A percentile compares a stretch with the other conserved stretches of the same genome.
These are phyloP conservation scores for Drosophila ogumai DNA, from an alignment of 1,140 invertebrate genomes.

Conservation along the genomic window DNA sequence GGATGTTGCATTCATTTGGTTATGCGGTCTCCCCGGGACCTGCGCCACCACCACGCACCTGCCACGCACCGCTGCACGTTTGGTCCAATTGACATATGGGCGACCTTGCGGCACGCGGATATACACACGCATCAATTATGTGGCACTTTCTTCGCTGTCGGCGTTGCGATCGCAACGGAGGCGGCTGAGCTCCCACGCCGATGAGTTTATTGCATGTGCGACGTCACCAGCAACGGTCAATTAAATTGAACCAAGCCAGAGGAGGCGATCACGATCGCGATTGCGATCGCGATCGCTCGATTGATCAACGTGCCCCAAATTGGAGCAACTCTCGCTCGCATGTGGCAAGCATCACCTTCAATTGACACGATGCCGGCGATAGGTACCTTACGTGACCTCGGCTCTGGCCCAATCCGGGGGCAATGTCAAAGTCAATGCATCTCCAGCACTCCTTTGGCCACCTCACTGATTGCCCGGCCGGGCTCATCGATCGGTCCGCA, in stretches of 20 bases:
- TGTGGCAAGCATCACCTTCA: slow-evolving; percentile 64
- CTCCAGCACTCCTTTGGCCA: background rate
- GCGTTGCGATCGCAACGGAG: slow-evolving; percentile 3
- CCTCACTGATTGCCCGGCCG: background rate
- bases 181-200: slow-evolving; percentile 51
- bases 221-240: slow-evolving; percentile 67
- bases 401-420: slow-evolving; percentile 34
- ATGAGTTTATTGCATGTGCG: slow-evolving; percentile 54
- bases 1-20: slow-evolving; percentile 32
- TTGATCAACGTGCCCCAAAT: slow-evolving; percentile 58
- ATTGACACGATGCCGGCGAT: slow-evolving; percentile 28
- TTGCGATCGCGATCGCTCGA: slow-evolving; percentile 38
- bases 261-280: slow-evolving; percentile 16
- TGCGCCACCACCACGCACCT: slow-evolving; percentile 42
- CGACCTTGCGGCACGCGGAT: slow-evolving; percentile 46
- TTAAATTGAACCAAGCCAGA: slow-evolving; percentile 69
- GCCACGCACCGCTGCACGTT: slow-evolving; percentile 17
- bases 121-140: slow-evolving; percentile 66
- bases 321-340: slow-evolving; percentile 16
- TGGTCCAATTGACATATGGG: slow-evolving; percentile 31
- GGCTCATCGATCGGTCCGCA: slow-evolving; percentile 41
- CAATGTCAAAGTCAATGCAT: slow-evolving; percentile 61
- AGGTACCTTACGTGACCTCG: slow-evolving; percentile 4
- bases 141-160: slow-evolving; percentile 63
- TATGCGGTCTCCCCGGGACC: slow-evolving; percentile 5